These are phyloP conservation scores for Thalassaphorura encarpata DNA, from an alignment of 1,140 invertebrate species.

Conservation along the genomic window DNA sequence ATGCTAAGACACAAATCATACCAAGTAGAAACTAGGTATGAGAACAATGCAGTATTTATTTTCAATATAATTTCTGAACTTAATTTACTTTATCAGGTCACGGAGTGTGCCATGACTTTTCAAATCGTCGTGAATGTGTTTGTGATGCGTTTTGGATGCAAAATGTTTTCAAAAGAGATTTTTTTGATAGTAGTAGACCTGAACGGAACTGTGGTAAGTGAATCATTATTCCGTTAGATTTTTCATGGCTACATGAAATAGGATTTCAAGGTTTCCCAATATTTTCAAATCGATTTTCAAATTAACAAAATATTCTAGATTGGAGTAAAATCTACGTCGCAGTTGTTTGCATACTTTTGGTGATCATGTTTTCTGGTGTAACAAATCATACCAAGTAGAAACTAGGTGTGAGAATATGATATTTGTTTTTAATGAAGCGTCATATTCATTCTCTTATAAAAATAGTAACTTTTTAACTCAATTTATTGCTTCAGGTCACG, in stretches of 20 bases:
- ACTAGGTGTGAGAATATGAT: conserved; percentile 6
- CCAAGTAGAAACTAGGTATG: conserved; percentile 1
- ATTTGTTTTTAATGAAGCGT: no score
- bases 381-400: not conserved
- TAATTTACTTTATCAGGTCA: conserved; percentile 57
- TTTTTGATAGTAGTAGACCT: conserved; percentile 50
- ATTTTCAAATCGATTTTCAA: no score
- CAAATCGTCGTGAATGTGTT: conserved; percentile 56
- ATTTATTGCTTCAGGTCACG: conserved; percentile 60
- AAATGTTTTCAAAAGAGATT: conserved; percentile 52
- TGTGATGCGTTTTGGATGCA: conserved; percentile 97
- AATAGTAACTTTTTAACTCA: no score
- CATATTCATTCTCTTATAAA: no score
- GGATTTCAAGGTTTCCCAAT: no score
- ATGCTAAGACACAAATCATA: not conserved
- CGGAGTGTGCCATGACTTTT: conserved; percentile 73
- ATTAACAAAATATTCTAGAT: no score
- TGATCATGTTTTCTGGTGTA: conserved; percentile 52
- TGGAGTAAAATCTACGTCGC: conserved; percentile 83
- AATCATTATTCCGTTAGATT: no score
- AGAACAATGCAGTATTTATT: conserved; percentile 1
- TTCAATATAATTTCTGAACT: no score
- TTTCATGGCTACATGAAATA: no score
- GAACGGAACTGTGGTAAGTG: conserved; percentile 66
- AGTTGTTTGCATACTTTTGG: conserved; percentile 54